These are phyloP conservation scores for Oreortyx pictus DNA, from an alignment of 2,797 vertebrate genomes.

Conservation along the genomic window DNA sequence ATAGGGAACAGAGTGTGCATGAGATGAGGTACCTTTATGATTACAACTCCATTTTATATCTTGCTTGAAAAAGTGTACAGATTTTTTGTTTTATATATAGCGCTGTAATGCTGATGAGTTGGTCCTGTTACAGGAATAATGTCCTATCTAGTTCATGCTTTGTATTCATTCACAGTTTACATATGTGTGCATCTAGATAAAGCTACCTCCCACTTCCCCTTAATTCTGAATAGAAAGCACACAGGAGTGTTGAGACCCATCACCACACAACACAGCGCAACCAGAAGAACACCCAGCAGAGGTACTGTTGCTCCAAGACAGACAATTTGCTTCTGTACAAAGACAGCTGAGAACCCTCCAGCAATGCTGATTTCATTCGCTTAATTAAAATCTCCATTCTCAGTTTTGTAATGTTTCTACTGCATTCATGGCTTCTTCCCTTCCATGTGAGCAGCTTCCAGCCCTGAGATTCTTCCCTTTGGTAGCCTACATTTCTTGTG, in stretches of 20 bases:
- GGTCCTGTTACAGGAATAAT: not conserved
- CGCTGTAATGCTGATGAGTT: not conserved
- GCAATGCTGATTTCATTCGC: not conserved
- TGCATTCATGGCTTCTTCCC: conserved; percentile 5
- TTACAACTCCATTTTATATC: not conserved
- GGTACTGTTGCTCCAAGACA: not conserved
- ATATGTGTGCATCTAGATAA: not conserved
- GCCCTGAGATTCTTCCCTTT: conserved; percentile 8
- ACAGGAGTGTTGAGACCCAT: not conserved
- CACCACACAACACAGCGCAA: not conserved
- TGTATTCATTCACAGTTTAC: not conserved
- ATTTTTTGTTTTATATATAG: not conserved
- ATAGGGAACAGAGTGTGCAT: not conserved
- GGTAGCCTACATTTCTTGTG: not conserved
- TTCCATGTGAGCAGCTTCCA: conserved; percentile 1
- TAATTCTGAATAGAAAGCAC: not conserved
- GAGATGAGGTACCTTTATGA: not conserved
- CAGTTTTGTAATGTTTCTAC: not conserved
- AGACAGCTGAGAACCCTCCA: not conserved
- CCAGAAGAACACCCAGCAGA: not conserved
- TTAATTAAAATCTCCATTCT: conserved; percentile 1
- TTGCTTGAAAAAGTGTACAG: not conserved
- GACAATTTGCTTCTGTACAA: not conserved
- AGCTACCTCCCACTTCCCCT: conserved; percentile 16
- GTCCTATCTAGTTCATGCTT: not conserved